phyloP scores from a whole-genome alignment of 2,113 vertebrate species.

The Aspiorhynchus laticeps region DNA sequence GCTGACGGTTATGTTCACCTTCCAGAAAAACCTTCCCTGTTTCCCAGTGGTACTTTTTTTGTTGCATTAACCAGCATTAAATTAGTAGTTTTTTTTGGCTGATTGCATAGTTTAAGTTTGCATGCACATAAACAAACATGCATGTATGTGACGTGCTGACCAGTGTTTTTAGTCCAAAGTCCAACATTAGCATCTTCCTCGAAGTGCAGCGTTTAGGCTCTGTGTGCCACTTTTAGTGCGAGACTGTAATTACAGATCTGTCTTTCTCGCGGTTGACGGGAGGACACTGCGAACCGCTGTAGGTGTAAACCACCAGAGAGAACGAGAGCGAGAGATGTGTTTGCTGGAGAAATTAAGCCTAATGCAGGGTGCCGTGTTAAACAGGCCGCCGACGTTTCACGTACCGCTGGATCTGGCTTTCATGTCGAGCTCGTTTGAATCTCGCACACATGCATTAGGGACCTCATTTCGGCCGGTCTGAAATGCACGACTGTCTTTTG shows the following conservation, averaged over 20 bases:
- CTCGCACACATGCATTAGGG: slow-evolving; percentile 9
- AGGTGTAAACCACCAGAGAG: neutral
- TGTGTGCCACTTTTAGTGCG: neutral
- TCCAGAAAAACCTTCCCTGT: neutral
- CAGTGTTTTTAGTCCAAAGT: neutral
- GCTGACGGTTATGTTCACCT: neutral
- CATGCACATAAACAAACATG: neutral
- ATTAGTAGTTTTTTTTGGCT: neutral
- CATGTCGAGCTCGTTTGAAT: slow-evolving; percentile 1
- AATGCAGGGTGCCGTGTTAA: neutral
- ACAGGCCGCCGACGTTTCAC: neutral
- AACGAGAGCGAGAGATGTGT: neutral
- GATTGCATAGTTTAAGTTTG: neutral
- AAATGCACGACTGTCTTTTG: slow-evolving; percentile 20
- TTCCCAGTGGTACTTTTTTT: neutral
- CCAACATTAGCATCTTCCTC: neutral
- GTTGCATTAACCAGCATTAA: neutral
- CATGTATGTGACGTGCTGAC: neutral
- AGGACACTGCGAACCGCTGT: neutral
- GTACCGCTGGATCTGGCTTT: neutral
- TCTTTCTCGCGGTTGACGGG: neutral
- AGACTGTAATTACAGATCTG: slow-evolving; percentile 9
- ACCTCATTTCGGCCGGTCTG: slow-evolving; percentile 3
- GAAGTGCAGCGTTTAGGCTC: neutral
- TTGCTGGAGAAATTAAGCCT: neutral